These are phyloP conservation scores for Acomys russatus DNA, from an alignment of 2,797 vertebrate species.

Conservation along the genomic window DNA sequence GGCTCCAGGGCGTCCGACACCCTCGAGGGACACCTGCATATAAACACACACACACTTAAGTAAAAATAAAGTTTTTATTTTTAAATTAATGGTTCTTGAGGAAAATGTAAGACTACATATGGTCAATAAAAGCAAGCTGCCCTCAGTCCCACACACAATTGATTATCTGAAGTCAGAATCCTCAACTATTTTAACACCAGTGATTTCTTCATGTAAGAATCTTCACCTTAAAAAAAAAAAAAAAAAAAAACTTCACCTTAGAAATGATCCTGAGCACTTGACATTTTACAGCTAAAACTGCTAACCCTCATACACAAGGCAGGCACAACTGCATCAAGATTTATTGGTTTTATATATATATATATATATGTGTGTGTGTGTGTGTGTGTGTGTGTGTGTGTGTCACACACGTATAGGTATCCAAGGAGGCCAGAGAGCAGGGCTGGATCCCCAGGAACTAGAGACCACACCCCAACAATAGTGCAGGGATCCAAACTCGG, in stretches of 20 bases:
- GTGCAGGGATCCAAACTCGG: neutral
- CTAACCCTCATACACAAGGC: neutral
- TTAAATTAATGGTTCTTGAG: neutral
- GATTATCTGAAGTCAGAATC: slow-evolving; percentile 46
- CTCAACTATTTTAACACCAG: slow-evolving; percentile 42
- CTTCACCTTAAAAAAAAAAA: neutral
- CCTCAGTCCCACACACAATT: slow-evolving; percentile 2
- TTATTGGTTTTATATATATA: no score
- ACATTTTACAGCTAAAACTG: slow-evolving; percentile 9
- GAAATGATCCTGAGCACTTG: neutral
- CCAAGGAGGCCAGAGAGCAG: neutral
- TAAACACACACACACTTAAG: neutral
- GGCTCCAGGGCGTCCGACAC: no score
- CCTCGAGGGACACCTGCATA: no score
- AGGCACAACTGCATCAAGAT: neutral
- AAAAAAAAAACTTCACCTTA: no score
- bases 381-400: neutral
- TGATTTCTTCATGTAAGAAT: slow-evolving; percentile 1
- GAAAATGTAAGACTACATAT: slow-evolving; percentile 39
- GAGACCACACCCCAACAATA: neutral
- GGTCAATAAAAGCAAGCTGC: slow-evolving; percentile 23
- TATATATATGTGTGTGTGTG: no score
- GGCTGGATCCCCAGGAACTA: neutral
- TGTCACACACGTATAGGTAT: neutral
- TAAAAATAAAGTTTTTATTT: neutral